Percentiles rank a stretch among this genome's conserved stretches.
phyloP scores from a whole-genome alignment of 2,113 vertebrate genomes.

The Montifringilla adamsi region DNA sequence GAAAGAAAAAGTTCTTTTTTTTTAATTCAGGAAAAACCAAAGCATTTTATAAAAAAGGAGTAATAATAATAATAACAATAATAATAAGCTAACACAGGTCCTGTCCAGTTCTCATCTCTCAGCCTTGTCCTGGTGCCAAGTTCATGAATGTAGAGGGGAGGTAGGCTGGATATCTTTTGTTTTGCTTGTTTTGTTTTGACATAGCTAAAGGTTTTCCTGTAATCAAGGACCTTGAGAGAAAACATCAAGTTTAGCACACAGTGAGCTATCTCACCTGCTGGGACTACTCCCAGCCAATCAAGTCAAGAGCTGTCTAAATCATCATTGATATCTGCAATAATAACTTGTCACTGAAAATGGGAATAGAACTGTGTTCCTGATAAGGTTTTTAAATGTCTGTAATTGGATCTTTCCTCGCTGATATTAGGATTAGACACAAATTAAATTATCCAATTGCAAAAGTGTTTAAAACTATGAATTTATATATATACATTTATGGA shows the following conservation, averaged over 20 bases:
- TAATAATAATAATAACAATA: neutral
- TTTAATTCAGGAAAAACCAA: neutral
- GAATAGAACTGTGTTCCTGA: neutral
- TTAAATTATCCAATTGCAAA: neutral
- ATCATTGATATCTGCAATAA: neutral
- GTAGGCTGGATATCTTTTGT: neutral
- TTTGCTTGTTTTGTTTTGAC: constrained; percentile 12
- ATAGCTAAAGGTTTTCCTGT: neutral
- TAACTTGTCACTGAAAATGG: neutral
- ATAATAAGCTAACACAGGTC: neutral
- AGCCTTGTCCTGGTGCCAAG: neutral
- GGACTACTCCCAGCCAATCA: neutral
- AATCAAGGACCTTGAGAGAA: neutral
- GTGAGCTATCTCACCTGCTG: neutral
- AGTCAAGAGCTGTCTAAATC: neutral
- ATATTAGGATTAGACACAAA: neutral
- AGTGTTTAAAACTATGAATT: neutral
- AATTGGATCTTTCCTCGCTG: neutral
- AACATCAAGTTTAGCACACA: neutral
- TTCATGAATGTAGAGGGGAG: neutral
- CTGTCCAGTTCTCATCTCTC: neutral
- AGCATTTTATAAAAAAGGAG: neutral
- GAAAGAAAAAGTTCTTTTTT: neutral
- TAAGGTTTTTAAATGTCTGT: neutral
- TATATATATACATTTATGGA: neutral